phyloP scores from a whole-genome alignment of 1,140 invertebrate species.

The Ips nitidus region DNA sequence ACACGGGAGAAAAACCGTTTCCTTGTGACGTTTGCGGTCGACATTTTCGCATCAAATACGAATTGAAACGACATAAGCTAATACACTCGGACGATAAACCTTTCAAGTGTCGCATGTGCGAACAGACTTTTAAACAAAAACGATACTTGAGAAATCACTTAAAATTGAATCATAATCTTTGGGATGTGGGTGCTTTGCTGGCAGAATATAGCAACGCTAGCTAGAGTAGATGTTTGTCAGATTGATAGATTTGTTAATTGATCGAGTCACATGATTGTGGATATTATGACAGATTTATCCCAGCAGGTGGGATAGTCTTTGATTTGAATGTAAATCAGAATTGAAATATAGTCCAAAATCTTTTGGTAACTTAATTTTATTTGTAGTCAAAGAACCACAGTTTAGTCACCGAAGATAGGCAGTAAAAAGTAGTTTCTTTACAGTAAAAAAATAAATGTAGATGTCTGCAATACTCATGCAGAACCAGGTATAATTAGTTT shows the following conservation, averaged over 20 bases:
- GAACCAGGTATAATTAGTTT: too few relatives aligned
- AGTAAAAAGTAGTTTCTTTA: too few relatives aligned
- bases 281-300: background rate
- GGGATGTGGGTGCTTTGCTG: conserved; percentile 18
- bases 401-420: too few relatives aligned
- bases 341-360: background rate
- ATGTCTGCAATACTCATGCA: too few relatives aligned
- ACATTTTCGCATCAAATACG: conserved; percentile 55
- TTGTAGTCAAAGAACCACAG: too few relatives aligned
- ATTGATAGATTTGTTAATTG: background rate
- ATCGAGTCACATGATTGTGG: background rate
- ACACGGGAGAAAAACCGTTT: conserved; percentile 69
- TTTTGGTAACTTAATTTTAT: too few relatives aligned
- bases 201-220: conserved; percentile 18
- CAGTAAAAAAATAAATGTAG: too few relatives aligned
- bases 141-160: conserved; percentile 56
- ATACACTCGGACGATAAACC: conserved; percentile 58
- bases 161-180: conserved; percentile 50
- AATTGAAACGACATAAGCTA: conserved; percentile 57
- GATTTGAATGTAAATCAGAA: background rate
- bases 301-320: background rate
- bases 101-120: conserved; percentile 54
- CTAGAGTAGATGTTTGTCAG: background rate
- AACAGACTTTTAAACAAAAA: conserved; percentile 54
- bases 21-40: conserved; percentile 61